A percentile compares a stretch with the other conserved stretches of the same genome.
Conservation (phyloP, 2,888 invertebrate species). For the Auanema freiburgensis region DNA sequence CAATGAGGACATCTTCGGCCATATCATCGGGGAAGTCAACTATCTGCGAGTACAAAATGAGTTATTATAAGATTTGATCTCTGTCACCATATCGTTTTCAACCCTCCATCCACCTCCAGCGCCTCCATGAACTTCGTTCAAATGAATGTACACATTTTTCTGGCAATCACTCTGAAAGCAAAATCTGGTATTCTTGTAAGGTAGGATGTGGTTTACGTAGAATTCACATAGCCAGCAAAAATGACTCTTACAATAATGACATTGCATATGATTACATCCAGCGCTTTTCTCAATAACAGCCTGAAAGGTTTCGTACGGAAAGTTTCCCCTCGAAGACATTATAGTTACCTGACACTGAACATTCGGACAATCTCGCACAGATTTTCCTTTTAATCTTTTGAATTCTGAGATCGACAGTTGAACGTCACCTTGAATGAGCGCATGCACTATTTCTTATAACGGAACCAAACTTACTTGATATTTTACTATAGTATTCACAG, state of each 20-base stretch:
- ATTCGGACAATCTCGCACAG: slow-evolving; percentile 1
- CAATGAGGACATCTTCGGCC: too few relatives aligned
- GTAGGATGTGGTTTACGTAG: not conserved
- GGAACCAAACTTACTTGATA: too few relatives aligned
- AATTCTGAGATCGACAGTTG: slow-evolving; percentile 5
- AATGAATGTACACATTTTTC: slow-evolving; percentile 13
- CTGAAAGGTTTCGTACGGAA: too few relatives aligned
- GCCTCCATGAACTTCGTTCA: slow-evolving; percentile 12
- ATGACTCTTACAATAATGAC: slow-evolving; percentile 12
- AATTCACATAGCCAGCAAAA: slow-evolving; percentile 18
- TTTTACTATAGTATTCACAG: too few relatives aligned
- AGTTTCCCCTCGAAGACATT: too few relatives aligned
- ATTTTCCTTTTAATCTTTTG: not conserved
- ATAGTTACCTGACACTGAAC: not conserved
- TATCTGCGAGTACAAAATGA: too few relatives aligned
- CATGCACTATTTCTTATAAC: too few relatives aligned
- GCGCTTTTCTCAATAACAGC: slow-evolving; percentile 15
- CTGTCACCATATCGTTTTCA: too few relatives aligned
- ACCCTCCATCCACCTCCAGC: slow-evolving; percentile 10
- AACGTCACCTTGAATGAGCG: slow-evolving; percentile 2
- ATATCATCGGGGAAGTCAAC: too few relatives aligned
- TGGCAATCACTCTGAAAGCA: not conserved
- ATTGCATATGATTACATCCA: slow-evolving; percentile 21
- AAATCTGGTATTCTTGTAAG: not conserved
- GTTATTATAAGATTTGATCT: too few relatives aligned